These are phyloP conservation scores for Crenichthys baileyi DNA, from an alignment of 2,797 vertebrate genomes.

Conservation along the genomic window DNA sequence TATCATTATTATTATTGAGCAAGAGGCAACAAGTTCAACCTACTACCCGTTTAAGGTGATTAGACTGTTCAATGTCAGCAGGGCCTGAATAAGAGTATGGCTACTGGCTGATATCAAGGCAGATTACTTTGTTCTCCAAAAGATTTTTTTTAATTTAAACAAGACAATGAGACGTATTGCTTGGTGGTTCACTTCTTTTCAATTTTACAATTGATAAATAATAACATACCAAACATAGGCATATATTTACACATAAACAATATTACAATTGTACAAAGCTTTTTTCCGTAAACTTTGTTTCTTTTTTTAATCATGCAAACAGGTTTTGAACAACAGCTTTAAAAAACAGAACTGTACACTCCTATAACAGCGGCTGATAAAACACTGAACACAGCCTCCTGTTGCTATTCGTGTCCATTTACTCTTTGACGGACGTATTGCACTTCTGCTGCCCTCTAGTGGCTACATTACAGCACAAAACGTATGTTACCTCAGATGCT, in stretches of 20 bases:
- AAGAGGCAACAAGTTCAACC: no score
- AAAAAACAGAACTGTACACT: conserved; percentile 54
- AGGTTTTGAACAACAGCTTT: conserved; percentile 66
- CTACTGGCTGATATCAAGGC: no score
- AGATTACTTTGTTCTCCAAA: no score
- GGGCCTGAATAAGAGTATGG: no score
- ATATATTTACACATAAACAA: conserved; percentile 89
- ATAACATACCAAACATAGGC: conserved; percentile 87
- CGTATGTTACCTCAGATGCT: conserved; percentile 32
- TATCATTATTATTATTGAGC: no score
- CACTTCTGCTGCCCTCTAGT: conserved; percentile 48
- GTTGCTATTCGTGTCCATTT: conserved; percentile 15
- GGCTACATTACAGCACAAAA: conserved; percentile 43
- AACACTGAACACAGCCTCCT: conserved; percentile 44
- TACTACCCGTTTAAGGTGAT: no score
- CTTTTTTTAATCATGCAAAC: conserved; percentile 87
- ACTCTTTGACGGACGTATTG: conserved; percentile 5
- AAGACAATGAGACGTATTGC: conserved; percentile 74
- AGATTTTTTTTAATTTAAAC: conserved; percentile 12
- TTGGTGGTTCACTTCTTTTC: conserved; percentile 71
- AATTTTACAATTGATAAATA: conserved; percentile 89
- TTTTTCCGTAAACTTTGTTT: conserved; percentile 73
- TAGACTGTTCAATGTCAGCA: no score
- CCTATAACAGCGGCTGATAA: conserved; percentile 46
- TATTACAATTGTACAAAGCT: conserved; percentile 75